Evolutionary conservation across 2,888 invertebrate species (phyloP), one percentile per base, ranked within the genome.

Genomic region (Adela reaumurella): DNA sequence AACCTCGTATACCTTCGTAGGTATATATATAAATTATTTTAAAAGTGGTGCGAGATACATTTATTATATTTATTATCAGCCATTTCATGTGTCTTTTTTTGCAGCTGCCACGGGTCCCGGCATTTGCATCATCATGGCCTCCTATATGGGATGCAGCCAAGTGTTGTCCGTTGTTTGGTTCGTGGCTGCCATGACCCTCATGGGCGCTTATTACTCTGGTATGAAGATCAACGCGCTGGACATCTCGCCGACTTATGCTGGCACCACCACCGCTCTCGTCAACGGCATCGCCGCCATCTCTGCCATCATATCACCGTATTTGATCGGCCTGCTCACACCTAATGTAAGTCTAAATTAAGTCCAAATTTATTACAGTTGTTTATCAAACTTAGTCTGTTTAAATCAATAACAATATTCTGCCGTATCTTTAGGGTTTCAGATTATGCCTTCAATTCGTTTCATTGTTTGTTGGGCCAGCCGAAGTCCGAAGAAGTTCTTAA

Each of bases 201-300:
- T 88, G 86, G 88, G 88, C 1, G 83, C 86, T 2, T 88, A 85
- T 62, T 88, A 88, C 67, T 83, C 86, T 51, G 85, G 85, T 19
- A 82, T 87, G 81, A 85, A 86, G 64, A 83, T 86, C 45, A 86
- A 86, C 57, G 81, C 84, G 0, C 64, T 86, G 29, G 87, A 86
- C 56, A 74, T 87, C 47, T 80, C 83, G 2, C 83, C 85, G 0
- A 86, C 86, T 60, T 86, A 81, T 57, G 82, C 85, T 2, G 86
- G 86, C 3, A 84, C 84, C 1, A 70, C 84, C 5, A 85, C 86
- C 59, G 86, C 85, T 0, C 65, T 87, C 56, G 84, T 84, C 4
- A 87, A 86, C 55, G 86, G 86, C 0, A 79, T 82, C 17, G 86
- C 85, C 5, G 84, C 85, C 0, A 64, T 84, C 10, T 80, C 85